Base-by-base conservation (phyloP, 2,888 invertebrate genomes). In the Lapara coniferarum region DNA sequence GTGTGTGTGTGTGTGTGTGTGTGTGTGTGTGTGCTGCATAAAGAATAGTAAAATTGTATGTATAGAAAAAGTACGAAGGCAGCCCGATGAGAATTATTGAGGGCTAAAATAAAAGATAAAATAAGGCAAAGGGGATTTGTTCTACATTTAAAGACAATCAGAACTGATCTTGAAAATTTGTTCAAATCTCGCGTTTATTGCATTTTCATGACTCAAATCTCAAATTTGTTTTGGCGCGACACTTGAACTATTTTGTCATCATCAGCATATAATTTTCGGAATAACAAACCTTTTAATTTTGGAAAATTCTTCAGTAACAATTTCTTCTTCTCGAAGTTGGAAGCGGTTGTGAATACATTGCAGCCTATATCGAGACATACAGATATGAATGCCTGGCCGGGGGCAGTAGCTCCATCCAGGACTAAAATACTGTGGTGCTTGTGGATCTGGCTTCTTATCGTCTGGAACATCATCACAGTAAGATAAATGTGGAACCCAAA, bases 301-400 rank as follows among this genome's bases (percentile, higher is more conserved):
- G 70, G 68, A 46, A 71, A 74, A 3, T 63, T 25, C 5, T 57
- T 53, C 0, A 71, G 19, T 37, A 73, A 59, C 1, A 71, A 37
- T 52, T 56, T 49, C 37, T 77, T 77, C 49, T 74, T 73, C 1
- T 69, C 66, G 0, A 44, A 12, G 30, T 71, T 69, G 16, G 46
- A 59, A 0, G 75, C 77, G 16, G 75, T 73, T 6, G 70, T 71
- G 57, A 70, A 74, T 14, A 77, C 70, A 12, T 68, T 68, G 37
- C 74, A 77, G 10, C 66, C 68, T 46, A 53, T n/a, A 10, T 63
- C 51, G 0, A 72, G 58, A 19, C 74, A 73, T 16, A 77, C 49
- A 0, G 71, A 69, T 69, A 77, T 74, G 25, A 72, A 63, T 46
- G 77, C 77, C 72, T 74, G 77, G 3, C 75, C 73, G 1, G 75